Evolutionary conservation across 2,888 invertebrate genomes (phyloP), one percentile per base, ranked within the genome.

Genomic region (Blastobasis lacticolella): DNA sequence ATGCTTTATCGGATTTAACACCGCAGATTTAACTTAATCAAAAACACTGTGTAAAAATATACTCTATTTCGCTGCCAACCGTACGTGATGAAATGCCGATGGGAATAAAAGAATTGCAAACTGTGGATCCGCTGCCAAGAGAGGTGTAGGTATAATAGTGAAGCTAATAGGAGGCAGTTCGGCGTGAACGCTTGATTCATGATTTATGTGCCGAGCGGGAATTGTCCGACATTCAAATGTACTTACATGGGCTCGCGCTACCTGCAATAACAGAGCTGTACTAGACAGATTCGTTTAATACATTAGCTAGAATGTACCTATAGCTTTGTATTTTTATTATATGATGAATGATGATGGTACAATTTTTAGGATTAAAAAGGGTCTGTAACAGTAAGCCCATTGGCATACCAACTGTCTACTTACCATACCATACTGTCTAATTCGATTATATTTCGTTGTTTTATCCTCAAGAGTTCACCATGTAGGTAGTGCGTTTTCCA

Each of bases 121-220:
- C 55, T 50, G 51, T 47, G 49, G 56, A 52, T 48, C 54, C 58
- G 52, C 46, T 64, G 63, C 62, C 63, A 64, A 62, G 60, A 60
- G 56, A 63, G 57, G 61, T 59, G 57, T 57, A 8, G 10, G 10
- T 10, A 58, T 57, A 61, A 62, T 58, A 56, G 58, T 56, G 61
- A 38, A 46, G 49, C 54, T 64, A 66, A 66, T 64, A 61, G 62
- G 60, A 62, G 61, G 59, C 60, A 61, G 55, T 63, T 64, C 55
- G 53, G 59, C 55, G 57, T 58, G 56, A 58, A 57, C 59, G 60
- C 59, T 59, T 57, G 61, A 61, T 59, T 61, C 59, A 53, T 67
- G 67, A 71, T 70, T 68, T 69, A 70, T 66, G 60, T 50, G 52
- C 56, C 55, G 60, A 56, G 57, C 56, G 60, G 58, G 59, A 63